These are phyloP conservation scores for Nycteola revayana DNA, from an alignment of 2,888 invertebrate species.

Conservation along the genomic window DNA sequence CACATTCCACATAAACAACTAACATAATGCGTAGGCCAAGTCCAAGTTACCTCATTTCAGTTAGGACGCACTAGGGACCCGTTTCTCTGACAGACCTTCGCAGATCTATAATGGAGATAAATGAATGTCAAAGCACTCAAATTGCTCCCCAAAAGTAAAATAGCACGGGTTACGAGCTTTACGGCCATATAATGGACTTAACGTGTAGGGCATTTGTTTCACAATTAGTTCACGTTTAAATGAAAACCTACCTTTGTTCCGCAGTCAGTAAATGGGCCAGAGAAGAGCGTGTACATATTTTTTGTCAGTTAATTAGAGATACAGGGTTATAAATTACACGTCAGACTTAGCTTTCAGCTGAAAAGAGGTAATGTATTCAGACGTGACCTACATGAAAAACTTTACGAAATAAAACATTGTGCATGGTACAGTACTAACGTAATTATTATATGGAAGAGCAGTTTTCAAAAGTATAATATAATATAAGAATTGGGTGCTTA, in stretches of 20 bases:
- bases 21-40: constrained; percentile 7
- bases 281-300: constrained; percentile 23
- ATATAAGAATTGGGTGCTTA: too few relatives aligned
- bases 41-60: constrained; percentile 17
- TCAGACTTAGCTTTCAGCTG: constrained; percentile 4
- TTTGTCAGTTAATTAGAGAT: constrained; percentile 17
- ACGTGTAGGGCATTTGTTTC: constrained; percentile 72
- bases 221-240: constrained; percentile 64
- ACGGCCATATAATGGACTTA: constrained; percentile 71
- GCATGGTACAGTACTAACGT: too few relatives aligned
- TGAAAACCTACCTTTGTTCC: constrained; percentile 35
- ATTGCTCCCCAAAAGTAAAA: constrained; percentile 66
- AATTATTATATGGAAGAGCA: too few relatives aligned
- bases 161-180: constrained; percentile 60
- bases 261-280: constrained; percentile 24
- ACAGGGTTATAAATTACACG: constrained; percentile 15
- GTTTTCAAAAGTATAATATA: too few relatives aligned
- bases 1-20: constrained; percentile 5
- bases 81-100: constrained; percentile 42
- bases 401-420: too few relatives aligned
- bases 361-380: constrained; percentile 6
- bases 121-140: constrained; percentile 76
- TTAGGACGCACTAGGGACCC: constrained; percentile 51
- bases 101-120: constrained; percentile 77
- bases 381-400: too few relatives aligned